These are phyloP conservation scores for Calameuta pallipes DNA, from an alignment of 2,888 invertebrate genomes.

Conservation along the genomic window DNA sequence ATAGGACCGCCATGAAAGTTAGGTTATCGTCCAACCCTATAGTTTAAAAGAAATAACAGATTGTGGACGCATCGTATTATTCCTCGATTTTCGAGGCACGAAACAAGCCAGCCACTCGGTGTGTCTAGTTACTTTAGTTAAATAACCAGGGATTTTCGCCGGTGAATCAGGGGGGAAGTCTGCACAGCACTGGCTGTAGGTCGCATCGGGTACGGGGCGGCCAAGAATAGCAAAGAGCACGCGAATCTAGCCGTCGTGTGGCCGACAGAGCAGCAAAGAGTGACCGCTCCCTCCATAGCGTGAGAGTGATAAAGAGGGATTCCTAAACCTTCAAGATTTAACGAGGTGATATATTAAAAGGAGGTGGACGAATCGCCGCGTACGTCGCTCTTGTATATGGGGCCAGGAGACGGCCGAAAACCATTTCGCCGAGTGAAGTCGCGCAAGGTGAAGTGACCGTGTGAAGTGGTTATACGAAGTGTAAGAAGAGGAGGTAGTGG, in stretches of 20 bases:
- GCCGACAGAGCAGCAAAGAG: conserved; percentile 35
- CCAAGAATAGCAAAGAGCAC: conserved; percentile 59
- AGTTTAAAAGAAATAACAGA: too few species aligned
- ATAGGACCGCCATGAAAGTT: background rate
- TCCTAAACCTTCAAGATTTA: conserved; percentile 11
- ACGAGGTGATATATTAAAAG: conserved; percentile 3
- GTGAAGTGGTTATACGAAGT: conserved; percentile 41
- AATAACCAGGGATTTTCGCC: background rate
- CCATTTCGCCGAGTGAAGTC: conserved; percentile 47
- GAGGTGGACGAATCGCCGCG: conserved; percentile 20
- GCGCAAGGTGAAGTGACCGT: conserved; percentile 39
- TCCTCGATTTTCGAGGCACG: background rate
- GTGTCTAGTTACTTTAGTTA: background rate
- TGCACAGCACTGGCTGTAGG: background rate
- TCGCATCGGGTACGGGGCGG: conserved; percentile 27
- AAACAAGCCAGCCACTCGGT: background rate
- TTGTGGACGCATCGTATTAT: background rate
- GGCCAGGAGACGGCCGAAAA: conserved; percentile 42
- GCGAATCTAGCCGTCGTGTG: conserved; percentile 54
- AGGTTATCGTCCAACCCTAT: too few species aligned
- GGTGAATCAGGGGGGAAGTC: background rate
- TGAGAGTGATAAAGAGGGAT: conserved; percentile 23
- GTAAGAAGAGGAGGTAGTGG: conserved; percentile 8
- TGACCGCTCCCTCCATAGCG: conserved; percentile 57
- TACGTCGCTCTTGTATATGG: conserved; percentile 47